Percentiles rank a stretch among this genome's conserved stretches.
phyloP scores from a whole-genome alignment of 2,888 invertebrate species.

The Sinhomidia bicolor region DNA sequence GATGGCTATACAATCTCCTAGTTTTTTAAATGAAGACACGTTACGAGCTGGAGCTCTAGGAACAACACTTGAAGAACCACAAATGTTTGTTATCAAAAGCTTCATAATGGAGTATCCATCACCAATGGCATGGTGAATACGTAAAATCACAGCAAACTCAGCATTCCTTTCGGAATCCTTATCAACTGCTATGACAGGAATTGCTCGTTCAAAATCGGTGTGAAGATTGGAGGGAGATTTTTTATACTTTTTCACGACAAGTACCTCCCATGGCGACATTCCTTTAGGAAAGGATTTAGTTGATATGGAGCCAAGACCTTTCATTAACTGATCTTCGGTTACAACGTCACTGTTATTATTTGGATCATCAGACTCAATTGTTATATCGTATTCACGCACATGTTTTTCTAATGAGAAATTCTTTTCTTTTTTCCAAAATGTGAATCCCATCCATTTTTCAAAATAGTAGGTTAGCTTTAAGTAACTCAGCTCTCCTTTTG shows the following conservation, averaged over 20 bases:
- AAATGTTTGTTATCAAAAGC: constrained; percentile 60
- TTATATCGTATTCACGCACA: constrained; percentile 67
- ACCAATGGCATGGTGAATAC: constrained; percentile 77
- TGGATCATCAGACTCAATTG: neutral
- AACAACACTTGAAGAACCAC: constrained; percentile 49
- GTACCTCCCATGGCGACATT: constrained; percentile 78
- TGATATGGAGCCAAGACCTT: constrained; percentile 63
- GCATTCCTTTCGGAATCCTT: constrained; percentile 6
- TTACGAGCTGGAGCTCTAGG: constrained; percentile 51
- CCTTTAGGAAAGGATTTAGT: constrained; percentile 71
- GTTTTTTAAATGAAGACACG: neutral
- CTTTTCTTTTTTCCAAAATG: constrained; percentile 78
- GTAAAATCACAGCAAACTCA: constrained; percentile 66
- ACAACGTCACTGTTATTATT: constrained; percentile 50
- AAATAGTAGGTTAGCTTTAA: constrained; percentile 76
- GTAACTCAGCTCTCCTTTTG: constrained; percentile 65
- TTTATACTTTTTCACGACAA: constrained; percentile 68
- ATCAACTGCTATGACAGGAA: neutral
- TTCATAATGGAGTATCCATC: constrained; percentile 75
- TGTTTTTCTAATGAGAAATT: constrained; percentile 75
- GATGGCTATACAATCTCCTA: constrained; percentile 55
- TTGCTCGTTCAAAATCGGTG: constrained; percentile 21
- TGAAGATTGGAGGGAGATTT: constrained; percentile 38
- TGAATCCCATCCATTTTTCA: constrained; percentile 77
- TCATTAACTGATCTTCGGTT: constrained; percentile 72